Conservation (phyloP, 2,113 vertebrate species). For the Brachyhypopomus occidentalis region DNA sequence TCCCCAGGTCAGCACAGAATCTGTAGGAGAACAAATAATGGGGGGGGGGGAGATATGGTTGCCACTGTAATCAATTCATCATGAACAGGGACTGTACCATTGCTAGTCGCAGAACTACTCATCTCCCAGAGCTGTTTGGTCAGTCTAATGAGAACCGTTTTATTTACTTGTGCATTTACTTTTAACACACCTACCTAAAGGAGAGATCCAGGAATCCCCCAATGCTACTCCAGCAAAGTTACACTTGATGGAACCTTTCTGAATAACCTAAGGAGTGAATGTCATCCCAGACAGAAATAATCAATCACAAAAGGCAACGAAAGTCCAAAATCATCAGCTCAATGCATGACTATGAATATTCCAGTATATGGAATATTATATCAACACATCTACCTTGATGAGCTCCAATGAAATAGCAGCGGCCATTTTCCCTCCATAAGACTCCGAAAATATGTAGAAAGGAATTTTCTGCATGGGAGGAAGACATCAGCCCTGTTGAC, state of each 20-base stretch:
- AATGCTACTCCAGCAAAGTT: conserved; percentile 90
- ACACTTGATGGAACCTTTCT: conserved; percentile 80
- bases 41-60: not conserved
- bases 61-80: not conserved
- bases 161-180: too few species aligned
- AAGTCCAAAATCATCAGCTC: not conserved
- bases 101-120: too few species aligned
- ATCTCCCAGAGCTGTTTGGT: too few species aligned
- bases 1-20: conserved; percentile 95
- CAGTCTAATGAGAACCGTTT: too few species aligned
- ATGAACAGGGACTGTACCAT: too few species aligned
- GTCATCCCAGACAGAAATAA: not conserved
- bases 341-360: not conserved
- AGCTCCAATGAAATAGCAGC: conserved; percentile 85
- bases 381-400: conserved; percentile 71
- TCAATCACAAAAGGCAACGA: not conserved
- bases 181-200: conserved; percentile 78
- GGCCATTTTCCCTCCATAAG: conserved; percentile 97
- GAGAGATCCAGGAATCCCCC: conserved; percentile 97
- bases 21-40: conserved; percentile 68
- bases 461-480: conserved; percentile 76
- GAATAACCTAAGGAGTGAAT: conserved; percentile 75
- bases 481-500: conserved; percentile 18
- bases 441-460: conserved; percentile 98
- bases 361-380: not conserved